A percentile compares a stretch with the other conserved stretches of the same genome.
These are phyloP conservation scores for Nasonovia ribisnigri DNA, from an alignment of 2,888 invertebrate genomes.

Conservation along the genomic window DNA sequence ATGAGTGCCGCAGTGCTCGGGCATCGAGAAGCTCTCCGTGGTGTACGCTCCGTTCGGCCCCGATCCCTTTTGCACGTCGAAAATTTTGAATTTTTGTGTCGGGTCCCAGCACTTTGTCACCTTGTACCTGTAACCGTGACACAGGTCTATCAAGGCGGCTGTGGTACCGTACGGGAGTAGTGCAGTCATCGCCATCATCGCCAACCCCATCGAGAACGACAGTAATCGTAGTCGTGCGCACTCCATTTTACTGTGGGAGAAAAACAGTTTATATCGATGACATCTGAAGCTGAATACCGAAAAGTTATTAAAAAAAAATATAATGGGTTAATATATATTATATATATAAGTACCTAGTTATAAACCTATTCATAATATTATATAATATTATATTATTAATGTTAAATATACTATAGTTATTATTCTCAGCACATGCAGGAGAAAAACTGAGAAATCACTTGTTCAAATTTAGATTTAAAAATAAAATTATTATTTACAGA, in stretches of 20 bases:
- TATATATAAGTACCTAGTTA: too few species aligned
- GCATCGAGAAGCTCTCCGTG: constrained; percentile 73
- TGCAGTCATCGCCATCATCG: not conserved
- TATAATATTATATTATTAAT: too few species aligned
- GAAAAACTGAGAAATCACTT: not conserved
- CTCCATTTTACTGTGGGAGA: not conserved
- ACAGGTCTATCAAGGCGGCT: not conserved
- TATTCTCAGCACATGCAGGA: not conserved
- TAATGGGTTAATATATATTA: too few species aligned
- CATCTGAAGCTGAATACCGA: too few species aligned
- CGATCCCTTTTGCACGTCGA: not conserved
- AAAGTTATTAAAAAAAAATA: too few species aligned
- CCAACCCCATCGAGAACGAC: not conserved
- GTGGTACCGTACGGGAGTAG: not conserved
- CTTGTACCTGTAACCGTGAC: constrained; percentile 3
- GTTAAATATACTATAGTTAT: too few species aligned
- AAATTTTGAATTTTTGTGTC: not conserved
- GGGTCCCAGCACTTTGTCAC: not conserved
- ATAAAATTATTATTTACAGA: not conserved
- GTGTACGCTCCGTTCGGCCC: constrained; percentile 71
- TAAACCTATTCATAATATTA: too few species aligned
- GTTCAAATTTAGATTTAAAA: not conserved
- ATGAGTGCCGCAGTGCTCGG: constrained; percentile 77
- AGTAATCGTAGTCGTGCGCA: not conserved
- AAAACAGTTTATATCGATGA: too few species aligned